A percentile compares a stretch with the other conserved stretches of the same genome.
phyloP scores from a whole-genome alignment of 2,888 invertebrate species.

The Tyria jacobaeae region DNA sequence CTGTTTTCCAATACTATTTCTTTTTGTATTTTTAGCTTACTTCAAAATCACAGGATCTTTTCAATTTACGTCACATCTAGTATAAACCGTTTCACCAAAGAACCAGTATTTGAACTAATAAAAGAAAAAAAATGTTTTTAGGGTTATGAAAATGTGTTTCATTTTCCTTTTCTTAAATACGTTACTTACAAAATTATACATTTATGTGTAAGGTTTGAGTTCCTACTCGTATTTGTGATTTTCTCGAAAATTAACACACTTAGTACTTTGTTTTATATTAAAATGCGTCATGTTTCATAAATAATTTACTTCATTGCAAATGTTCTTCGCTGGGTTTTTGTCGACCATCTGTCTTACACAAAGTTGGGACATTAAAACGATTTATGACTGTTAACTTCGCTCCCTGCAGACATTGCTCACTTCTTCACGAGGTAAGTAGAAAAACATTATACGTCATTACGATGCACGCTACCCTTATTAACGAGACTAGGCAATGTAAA shows the following conservation, averaged over 20 bases:
- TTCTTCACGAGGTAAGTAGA: slow-evolving; percentile 22
- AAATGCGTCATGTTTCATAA: slow-evolving; percentile 22
- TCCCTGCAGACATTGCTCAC: slow-evolving; percentile 34
- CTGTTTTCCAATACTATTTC: too few species aligned
- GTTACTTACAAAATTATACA: neutral
- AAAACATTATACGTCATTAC: slow-evolving; percentile 28
- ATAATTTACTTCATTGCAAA: slow-evolving; percentile 36
- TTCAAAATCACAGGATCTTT: too few species aligned
- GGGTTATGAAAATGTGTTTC: too few species aligned
- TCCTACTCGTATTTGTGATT: neutral
- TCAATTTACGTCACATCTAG: too few species aligned
- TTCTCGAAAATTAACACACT: slow-evolving; percentile 2
- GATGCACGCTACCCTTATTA: slow-evolving; percentile 22
- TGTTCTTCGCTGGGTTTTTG: slow-evolving; percentile 32
- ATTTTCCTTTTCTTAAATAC: too few species aligned
- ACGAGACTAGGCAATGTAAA: neutral
- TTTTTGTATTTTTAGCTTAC: too few species aligned
- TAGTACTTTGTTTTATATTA: slow-evolving; percentile 13
- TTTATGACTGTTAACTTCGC: slow-evolving; percentile 46
- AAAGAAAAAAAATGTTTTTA: too few species aligned
- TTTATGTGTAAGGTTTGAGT: neutral
- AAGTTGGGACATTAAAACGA: slow-evolving; percentile 47
- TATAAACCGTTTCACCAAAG: too few species aligned
- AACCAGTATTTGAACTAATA: too few species aligned
- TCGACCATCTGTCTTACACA: slow-evolving; percentile 32